A percentile compares a stretch with the other conserved stretches of the same genome.
phyloP scores from a whole-genome alignment of 1,140 invertebrate species.

The Drosophila varians region DNA sequence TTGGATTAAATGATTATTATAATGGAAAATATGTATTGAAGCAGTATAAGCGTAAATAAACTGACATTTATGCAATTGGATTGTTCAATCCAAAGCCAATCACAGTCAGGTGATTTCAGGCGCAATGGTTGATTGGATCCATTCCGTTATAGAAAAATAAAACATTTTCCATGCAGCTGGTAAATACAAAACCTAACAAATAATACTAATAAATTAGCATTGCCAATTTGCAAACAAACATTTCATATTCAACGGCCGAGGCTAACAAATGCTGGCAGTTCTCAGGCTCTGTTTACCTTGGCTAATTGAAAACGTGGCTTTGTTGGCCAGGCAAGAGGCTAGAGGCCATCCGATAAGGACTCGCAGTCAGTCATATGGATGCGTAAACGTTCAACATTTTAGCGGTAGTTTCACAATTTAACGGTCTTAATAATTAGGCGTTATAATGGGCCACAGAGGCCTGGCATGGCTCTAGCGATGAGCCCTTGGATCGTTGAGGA shows the following conservation, averaged over 20 bases:
- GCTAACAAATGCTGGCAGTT: constrained; percentile 21
- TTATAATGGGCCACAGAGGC: constrained; percentile 44
- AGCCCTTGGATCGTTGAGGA: constrained; percentile 33
- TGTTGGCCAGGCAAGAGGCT: no score
- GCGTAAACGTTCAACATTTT: constrained; percentile 1
- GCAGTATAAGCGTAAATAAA: no score
- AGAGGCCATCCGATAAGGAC: background rate
- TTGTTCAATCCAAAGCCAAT: no score
- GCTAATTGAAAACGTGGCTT: constrained; percentile 28
- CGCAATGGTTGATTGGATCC: background rate
- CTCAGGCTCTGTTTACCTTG: constrained; percentile 3
- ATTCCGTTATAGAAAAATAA: background rate
- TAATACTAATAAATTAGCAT: constrained; percentile 52
- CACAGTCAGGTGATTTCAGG: no score
- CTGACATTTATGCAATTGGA: no score
- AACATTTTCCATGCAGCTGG: constrained; percentile 11
- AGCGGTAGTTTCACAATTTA: constrained; percentile 37
- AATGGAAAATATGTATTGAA: no score
- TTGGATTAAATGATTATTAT: no score
- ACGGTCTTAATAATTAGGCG: constrained; percentile 39
- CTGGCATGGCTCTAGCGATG: background rate
- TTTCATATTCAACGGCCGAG: constrained; percentile 8
- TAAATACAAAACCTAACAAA: constrained; percentile 41
- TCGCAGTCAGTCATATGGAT: background rate
- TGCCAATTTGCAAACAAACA: constrained; percentile 44